Percentiles rank a stretch among this genome's conserved stretches.
Evolutionary conservation across 2,797 vertebrate species (phyloP).

Genomic region (Lepidocolaptes lacrymiger): DNA sequence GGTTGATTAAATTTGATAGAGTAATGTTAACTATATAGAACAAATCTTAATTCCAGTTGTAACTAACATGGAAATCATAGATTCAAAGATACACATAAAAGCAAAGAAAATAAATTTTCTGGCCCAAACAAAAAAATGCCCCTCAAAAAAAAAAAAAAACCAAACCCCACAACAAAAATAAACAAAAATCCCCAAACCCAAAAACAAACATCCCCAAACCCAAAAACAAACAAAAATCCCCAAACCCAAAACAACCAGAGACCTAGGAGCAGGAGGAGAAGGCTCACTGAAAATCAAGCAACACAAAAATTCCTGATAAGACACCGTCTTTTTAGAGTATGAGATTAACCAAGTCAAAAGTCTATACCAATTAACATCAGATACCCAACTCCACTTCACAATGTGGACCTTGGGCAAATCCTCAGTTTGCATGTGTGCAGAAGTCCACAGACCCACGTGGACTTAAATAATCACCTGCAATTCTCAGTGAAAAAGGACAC

Average conservation of each 20-base stretch:
- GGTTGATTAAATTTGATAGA: neutral
- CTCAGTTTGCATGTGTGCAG: neutral
- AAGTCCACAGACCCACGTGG: neutral
- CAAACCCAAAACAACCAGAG: neutral
- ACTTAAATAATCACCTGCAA: neutral
- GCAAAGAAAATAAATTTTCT: neutral
- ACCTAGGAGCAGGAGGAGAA: neutral
- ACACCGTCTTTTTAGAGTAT: neutral
- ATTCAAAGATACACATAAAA: neutral
- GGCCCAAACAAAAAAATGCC: rapidly evolving
- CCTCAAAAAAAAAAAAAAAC: too few species aligned
- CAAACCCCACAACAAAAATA: neutral
- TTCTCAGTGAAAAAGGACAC: neutral
- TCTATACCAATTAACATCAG: neutral
- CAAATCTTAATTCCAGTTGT: neutral
- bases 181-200: neutral
- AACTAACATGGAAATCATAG: neutral
- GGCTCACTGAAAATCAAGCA: neutral
- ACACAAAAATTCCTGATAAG: neutral
- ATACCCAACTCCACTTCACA: neutral
- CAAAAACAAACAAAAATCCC: neutral
- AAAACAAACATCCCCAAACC: neutral
- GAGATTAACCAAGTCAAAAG: neutral
- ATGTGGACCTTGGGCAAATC: neutral
- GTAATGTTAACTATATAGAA: neutral